Evolutionary conservation across 2,797 vertebrate genomes (phyloP).

Genomic region (Crax fasciolata): DNA sequence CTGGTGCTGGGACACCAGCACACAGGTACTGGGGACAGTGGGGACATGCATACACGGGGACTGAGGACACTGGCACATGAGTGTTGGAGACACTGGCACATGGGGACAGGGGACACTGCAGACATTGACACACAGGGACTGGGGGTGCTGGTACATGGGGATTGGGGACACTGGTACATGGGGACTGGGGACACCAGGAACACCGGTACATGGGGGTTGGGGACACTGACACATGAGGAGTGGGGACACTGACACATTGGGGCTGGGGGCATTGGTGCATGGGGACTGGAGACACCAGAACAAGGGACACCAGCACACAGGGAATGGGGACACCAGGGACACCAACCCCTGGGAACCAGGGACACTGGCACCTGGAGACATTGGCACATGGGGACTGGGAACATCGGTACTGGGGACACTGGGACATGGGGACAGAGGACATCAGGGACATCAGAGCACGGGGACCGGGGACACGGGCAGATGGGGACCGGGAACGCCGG

Average conservation of each 20-base stretch:
- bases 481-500: no score
- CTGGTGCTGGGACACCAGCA: neutral
- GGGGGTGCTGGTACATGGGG: neutral
- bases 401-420: no score
- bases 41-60: no score
- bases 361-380: neutral
- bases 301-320: neutral
- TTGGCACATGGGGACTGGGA: no score
- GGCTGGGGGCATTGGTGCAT: accelerated
- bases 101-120: no score
- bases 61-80: neutral
- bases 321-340: accelerated
- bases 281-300: neutral
- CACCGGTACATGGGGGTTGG: neutral
- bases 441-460: no score
- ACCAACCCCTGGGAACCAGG: accelerated
- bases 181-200: neutral
- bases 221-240: neutral
- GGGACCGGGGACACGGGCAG: no score
- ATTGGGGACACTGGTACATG: neutral
- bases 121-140: neutral
- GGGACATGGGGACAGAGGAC: neutral
- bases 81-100: no score
- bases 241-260: neutral
- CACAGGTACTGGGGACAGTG: neutral